phyloP scores from a whole-genome alignment of 1,140 invertebrate species.

The Zaprionus camerounensis region DNA sequence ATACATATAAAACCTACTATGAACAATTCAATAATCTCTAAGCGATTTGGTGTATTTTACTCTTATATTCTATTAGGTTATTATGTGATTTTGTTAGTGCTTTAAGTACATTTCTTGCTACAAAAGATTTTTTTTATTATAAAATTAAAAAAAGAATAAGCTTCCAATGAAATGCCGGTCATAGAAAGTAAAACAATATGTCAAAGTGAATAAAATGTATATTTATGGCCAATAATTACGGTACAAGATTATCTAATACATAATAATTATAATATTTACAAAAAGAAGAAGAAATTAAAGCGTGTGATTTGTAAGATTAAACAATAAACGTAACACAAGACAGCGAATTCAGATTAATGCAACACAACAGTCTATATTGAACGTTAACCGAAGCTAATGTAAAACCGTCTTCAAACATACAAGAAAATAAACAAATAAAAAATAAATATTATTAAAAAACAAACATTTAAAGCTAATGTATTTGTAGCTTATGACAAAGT shows the following conservation, averaged over 20 bases:
- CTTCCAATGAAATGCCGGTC: constrained; percentile 60
- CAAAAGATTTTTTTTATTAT: constrained; percentile 45
- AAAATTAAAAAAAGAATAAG: constrained; percentile 29
- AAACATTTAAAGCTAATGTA: constrained; percentile 36
- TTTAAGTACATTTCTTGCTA: constrained; percentile 75
- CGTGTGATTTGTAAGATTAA: constrained; percentile 62
- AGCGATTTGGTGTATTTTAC: constrained; percentile 33
- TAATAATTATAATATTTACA: constrained; percentile 56
- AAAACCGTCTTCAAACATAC: constrained; percentile 65
- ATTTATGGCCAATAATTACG: constrained; percentile 48
- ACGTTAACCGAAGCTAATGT: constrained; percentile 50
- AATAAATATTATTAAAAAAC: neutral
- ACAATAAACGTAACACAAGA: constrained; percentile 81
- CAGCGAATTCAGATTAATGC: constrained; percentile 68
- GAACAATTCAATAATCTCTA: constrained; percentile 19
- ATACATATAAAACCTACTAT: constrained; percentile 12
- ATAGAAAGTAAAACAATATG: constrained; percentile 36
- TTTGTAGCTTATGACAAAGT: constrained; percentile 58
- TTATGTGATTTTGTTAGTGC: constrained; percentile 77
- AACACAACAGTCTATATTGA: constrained; percentile 53
- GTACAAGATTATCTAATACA: constrained; percentile 65
- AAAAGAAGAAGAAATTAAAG: constrained; percentile 7
- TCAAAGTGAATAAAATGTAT: constrained; percentile 42
- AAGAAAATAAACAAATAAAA: constrained; percentile 19
- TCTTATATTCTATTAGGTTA: constrained; percentile 75